Percentiles rank a stretch among this genome's conserved stretches.
These are phyloP conservation scores for Tribolium madens DNA, from an alignment of 1,140 invertebrate genomes.

Conservation along the genomic window DNA sequence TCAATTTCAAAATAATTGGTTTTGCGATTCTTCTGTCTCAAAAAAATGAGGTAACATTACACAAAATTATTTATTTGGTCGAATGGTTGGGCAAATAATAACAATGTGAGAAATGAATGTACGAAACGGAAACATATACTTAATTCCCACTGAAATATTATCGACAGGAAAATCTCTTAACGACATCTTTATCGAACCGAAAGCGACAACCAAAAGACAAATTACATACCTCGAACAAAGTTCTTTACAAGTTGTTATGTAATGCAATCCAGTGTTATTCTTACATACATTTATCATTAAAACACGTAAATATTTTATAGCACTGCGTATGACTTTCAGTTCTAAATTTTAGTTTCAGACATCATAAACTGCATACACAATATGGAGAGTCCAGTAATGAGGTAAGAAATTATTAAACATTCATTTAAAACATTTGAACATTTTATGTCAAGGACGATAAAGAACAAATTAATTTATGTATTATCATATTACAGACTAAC, in stretches of 20 bases:
- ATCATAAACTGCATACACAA: too few relatives aligned
- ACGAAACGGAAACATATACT: slow-evolving; percentile 19
- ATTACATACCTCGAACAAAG: neutral
- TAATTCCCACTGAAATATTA: slow-evolving; percentile 11
- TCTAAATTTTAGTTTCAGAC: too few relatives aligned
- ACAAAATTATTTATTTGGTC: neutral
- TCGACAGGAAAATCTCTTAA: slow-evolving; percentile 21
- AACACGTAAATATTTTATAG: neutral
- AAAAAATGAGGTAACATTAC: neutral
- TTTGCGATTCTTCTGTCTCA: neutral
- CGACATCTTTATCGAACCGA: slow-evolving; percentile 28
- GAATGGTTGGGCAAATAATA: slow-evolving; percentile 7
- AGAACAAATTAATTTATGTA: too few relatives aligned
- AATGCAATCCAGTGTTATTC: neutral
- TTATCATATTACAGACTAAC: too few relatives aligned
- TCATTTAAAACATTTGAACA: too few relatives aligned
- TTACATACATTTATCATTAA: neutral
- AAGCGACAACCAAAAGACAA: neutral
- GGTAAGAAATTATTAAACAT: too few relatives aligned
- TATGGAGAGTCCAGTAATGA: too few relatives aligned
- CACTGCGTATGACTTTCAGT: too few relatives aligned
- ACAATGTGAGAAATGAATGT: neutral
- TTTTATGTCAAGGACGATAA: too few relatives aligned
- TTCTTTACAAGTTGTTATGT: neutral
- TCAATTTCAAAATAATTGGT: neutral